Evolutionary conservation across 2,113 vertebrate genomes (phyloP).

Genomic region (Phaethon lepturus): DNA sequence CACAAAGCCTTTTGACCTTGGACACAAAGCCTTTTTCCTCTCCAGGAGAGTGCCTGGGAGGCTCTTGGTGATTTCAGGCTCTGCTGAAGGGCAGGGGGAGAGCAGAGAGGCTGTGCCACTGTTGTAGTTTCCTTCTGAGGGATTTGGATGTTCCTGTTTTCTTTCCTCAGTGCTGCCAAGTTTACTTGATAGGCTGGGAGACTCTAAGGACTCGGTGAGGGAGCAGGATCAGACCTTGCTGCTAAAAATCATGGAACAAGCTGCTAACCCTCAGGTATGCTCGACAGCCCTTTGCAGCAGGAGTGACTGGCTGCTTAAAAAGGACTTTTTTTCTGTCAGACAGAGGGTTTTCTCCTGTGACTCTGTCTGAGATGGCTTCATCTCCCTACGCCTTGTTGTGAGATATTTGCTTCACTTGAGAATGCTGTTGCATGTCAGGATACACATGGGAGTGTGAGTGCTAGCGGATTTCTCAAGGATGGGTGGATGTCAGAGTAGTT

Average conservation of each 20-base stretch:
- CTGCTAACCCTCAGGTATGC: slow-evolving; percentile 90
- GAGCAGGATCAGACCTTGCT: slow-evolving; percentile 95
- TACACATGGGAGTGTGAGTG: rapidly evolving
- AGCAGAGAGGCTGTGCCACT: not conserved
- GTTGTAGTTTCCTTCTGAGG: not conserved
- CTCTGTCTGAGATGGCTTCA: not conserved
- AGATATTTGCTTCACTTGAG: not conserved
- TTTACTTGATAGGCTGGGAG: slow-evolving; percentile 94
- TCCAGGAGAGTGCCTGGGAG: not conserved
- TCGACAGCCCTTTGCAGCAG: not conserved
- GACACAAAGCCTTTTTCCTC: not conserved
- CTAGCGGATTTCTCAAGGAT: not conserved
- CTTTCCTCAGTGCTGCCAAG: slow-evolving; percentile 88
- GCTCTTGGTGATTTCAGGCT: not conserved
- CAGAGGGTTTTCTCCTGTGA: not conserved
- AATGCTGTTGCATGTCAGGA: not conserved
- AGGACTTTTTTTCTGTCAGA: not conserved
- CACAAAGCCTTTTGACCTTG: not conserved
- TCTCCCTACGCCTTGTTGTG: rapidly evolving
- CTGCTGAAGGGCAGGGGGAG: not conserved
- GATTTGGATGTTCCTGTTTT: not conserved
- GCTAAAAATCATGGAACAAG: slow-evolving; percentile 96
- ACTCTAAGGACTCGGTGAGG: slow-evolving; percentile 94
- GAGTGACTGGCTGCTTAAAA: not conserved
- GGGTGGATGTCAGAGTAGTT: not conserved